A percentile compares a stretch with the other conserved stretches of the same genome.
Conservation (phyloP, 1,140 invertebrate species). For the Druon quercuslanigerum region DNA sequence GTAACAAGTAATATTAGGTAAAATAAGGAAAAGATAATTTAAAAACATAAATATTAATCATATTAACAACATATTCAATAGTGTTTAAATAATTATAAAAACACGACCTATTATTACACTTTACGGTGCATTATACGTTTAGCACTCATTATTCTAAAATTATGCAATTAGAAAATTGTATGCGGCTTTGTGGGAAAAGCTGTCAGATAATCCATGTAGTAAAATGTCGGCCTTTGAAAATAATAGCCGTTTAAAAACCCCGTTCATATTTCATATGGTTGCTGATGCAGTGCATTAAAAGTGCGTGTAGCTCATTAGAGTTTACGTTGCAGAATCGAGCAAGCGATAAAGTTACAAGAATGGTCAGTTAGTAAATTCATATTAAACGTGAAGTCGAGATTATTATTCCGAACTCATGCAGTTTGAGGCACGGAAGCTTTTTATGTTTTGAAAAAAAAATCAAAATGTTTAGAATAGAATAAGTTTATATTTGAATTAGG, state of each 20-base stretch:
- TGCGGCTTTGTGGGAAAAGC: not conserved
- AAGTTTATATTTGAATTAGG: too few relatives aligned
- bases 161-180: not conserved
- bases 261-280: not conserved
- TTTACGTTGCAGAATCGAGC: constrained; percentile 30
- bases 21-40: not conserved
- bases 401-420: not conserved
- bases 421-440: not conserved
- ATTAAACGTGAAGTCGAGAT: constrained; percentile 31
- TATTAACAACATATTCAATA: not conserved
- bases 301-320: constrained; percentile 20
- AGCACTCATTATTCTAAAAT: constrained; percentile 1
- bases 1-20: not conserved
- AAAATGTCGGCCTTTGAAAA: not conserved
- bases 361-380: constrained; percentile 39
- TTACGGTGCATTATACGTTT: not conserved
- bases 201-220: not conserved
- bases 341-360: constrained; percentile 37
- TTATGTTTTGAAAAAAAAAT: not conserved
- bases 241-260: constrained; percentile 7
- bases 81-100: not conserved
- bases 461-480: too few relatives aligned
- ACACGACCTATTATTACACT: not conserved
- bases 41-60: not conserved
- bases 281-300: constrained; percentile 15